These are phyloP conservation scores for Aporophyla lueneburgensis DNA, from an alignment of 2,888 invertebrate genomes.

Conservation along the genomic window DNA sequence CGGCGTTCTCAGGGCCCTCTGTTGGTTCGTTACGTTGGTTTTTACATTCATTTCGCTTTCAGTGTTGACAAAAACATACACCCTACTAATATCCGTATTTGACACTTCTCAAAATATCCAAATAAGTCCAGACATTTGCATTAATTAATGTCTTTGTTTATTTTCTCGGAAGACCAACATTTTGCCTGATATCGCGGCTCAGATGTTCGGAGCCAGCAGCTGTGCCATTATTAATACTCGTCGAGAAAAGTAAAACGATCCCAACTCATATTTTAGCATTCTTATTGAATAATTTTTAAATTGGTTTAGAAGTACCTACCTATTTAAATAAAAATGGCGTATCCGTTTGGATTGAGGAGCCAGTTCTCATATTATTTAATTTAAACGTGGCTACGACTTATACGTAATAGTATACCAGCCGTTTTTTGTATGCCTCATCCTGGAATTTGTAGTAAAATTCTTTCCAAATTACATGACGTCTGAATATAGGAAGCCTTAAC, in stretches of 20 bases:
- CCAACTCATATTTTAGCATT: constrained; percentile 45
- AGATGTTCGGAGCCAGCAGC: constrained; percentile 42
- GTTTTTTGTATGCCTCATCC: no score
- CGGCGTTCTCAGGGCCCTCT: no score
- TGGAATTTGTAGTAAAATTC: no score
- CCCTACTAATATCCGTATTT: neutral
- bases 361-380: no score
- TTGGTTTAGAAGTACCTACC: constrained; percentile 37
- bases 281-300: constrained; percentile 53
- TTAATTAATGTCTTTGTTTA: constrained; percentile 48
- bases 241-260: constrained; percentile 46
- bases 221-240: constrained; percentile 55
- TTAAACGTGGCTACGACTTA: no score
- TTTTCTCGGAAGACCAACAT: constrained; percentile 31
- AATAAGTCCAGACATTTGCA: constrained; percentile 41
- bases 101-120: neutral
- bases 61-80: no score
- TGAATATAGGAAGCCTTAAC: no score
- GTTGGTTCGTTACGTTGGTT: no score
- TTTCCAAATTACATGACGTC: no score
- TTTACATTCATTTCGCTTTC: no score
- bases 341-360: no score
- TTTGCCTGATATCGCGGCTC: constrained; percentile 28
- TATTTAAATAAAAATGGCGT: neutral
- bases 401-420: no score